A percentile compares a stretch with the other conserved stretches of the same genome.
Evolutionary conservation across 2,797 vertebrate genomes (phyloP).

Genomic region (Micropoecilia bifurca): DNA sequence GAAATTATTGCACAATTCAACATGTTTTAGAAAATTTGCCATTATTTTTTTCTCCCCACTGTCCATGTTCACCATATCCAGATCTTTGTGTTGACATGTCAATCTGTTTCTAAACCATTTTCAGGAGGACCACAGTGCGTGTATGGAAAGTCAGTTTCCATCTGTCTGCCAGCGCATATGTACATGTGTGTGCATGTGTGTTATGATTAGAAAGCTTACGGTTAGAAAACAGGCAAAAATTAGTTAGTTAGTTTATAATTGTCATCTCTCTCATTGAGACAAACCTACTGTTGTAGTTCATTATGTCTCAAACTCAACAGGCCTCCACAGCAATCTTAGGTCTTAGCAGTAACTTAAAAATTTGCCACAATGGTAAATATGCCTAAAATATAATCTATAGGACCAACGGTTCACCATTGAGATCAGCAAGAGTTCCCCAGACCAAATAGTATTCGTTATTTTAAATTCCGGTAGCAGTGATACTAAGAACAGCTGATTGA

Average conservation of each 20-base stretch:
- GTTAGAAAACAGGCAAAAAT: not conserved
- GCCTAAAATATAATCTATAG: not conserved
- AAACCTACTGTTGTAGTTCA: not conserved
- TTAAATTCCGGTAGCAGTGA: not conserved
- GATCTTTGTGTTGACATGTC: not conserved
- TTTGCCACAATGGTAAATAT: not conserved
- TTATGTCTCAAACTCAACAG: not conserved
- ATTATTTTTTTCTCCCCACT: not conserved
- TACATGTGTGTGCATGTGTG: not conserved
- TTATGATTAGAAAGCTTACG: not conserved
- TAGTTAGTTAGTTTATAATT: not conserved
- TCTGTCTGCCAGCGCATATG: not conserved
- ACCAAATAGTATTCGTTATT: not conserved
- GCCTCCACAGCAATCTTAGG: not conserved
- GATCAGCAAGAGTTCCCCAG: not conserved
- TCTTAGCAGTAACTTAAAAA: not conserved
- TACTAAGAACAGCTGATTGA: not conserved
- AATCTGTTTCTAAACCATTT: not conserved
- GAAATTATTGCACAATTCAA: not conserved
- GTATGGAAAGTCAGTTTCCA: constrained; percentile 3
- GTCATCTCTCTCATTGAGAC: not conserved
- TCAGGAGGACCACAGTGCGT: not conserved
- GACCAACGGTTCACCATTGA: not conserved
- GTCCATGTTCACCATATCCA: not conserved
- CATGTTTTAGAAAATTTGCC: not conserved